Conservation (phyloP, 2,797 vertebrate genomes). For the Natrix natrix region DNA sequence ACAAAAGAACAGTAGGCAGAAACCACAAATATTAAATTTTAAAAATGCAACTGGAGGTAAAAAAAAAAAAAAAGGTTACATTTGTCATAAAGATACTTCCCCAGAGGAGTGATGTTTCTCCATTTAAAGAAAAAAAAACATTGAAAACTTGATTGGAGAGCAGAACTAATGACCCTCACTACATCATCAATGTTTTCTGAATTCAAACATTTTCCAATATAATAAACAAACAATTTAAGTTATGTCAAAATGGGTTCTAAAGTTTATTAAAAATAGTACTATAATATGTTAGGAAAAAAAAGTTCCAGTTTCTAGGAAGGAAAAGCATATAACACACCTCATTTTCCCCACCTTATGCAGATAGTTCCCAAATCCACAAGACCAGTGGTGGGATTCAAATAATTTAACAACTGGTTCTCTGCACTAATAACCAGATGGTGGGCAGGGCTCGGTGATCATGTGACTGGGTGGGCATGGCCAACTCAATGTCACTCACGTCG, state of each 20-base stretch:
- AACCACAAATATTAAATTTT: neutral
- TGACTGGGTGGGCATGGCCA: too few species aligned
- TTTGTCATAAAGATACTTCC: conserved; percentile 3
- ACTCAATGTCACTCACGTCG: too few species aligned
- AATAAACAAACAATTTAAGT: neutral
- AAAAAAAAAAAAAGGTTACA: neutral
- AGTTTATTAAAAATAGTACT: neutral
- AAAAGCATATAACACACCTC: neutral
- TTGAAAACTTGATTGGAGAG: neutral
- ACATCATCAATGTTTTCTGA: neutral
- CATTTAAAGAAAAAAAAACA: neutral
- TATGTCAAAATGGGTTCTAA: neutral
- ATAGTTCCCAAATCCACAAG: neutral
- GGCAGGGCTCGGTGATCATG: too few species aligned
- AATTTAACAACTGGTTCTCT: too few species aligned
- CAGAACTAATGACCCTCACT: neutral
- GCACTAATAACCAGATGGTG: too few species aligned
- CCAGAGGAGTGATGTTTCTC: neutral
- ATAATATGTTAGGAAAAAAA: neutral
- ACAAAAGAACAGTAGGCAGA: conserved; percentile 19
- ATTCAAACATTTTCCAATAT: neutral
- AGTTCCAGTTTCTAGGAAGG: neutral
- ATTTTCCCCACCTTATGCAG: neutral
- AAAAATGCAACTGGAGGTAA: conserved; percentile 24
- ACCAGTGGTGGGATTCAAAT: too few species aligned